A percentile compares a stretch with the other conserved stretches of the same genome.
These are phyloP conservation scores for Danaus chrysippus DNA, from an alignment of 2,888 invertebrate genomes.

Conservation along the genomic window DNA sequence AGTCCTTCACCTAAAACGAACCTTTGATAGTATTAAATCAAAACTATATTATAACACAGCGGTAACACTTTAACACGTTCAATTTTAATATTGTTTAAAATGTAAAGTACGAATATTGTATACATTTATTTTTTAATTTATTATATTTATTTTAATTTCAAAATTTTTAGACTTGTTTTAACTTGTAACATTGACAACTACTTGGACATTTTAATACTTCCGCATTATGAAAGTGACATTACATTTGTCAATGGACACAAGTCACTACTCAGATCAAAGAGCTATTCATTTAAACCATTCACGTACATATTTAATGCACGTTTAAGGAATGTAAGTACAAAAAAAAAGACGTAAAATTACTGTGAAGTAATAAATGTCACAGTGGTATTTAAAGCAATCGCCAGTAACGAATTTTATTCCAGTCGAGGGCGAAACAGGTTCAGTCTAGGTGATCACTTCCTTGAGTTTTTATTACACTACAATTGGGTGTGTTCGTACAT, in stretches of 20 bases:
- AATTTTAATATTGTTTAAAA: too few species aligned
- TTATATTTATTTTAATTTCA: too few species aligned
- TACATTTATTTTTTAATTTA: too few species aligned
- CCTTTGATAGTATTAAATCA: slow-evolving; percentile 17
- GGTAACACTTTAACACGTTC: too few species aligned
- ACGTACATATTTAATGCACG: slow-evolving; percentile 4
- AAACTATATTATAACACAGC: background rate
- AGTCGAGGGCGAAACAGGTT: slow-evolving; percentile 67
- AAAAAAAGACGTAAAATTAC: slow-evolving; percentile 17
- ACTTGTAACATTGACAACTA: too few species aligned
- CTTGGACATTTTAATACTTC: too few species aligned
- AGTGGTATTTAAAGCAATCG: slow-evolving; percentile 66
- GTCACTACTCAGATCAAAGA: background rate
- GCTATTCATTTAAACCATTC: background rate
- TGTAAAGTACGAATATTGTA: too few species aligned
- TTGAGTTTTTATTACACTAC: slow-evolving; percentile 41
- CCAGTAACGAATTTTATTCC: slow-evolving; percentile 54
- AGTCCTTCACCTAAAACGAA: slow-evolving; percentile 29
- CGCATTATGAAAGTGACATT: too few species aligned
- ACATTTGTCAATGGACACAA: too few species aligned
- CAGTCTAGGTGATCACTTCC: slow-evolving; percentile 52
- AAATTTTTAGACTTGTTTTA: too few species aligned
- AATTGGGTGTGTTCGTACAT: slow-evolving; percentile 27
- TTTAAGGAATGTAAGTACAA: slow-evolving; percentile 15
- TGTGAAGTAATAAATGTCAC: slow-evolving; percentile 59